A percentile compares a stretch with the other conserved stretches of the same genome.
Evolutionary conservation across 2,113 vertebrate species (phyloP).

Genomic region (Austrofundulus limnaeus): DNA sequence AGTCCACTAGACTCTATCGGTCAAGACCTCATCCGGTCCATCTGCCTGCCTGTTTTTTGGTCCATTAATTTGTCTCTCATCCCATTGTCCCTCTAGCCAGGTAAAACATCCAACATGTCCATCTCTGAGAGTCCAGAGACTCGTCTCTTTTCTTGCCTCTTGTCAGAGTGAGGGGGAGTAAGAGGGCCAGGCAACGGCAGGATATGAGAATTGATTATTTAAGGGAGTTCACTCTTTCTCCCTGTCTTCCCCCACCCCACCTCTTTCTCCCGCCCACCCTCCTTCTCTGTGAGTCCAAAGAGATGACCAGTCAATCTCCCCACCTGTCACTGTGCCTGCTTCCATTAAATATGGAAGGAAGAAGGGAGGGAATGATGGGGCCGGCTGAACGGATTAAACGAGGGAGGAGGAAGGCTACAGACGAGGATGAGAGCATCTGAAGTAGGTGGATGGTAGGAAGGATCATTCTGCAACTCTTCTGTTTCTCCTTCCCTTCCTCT

Average conservation of each 20-base stretch:
- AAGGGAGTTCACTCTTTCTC: slow-evolving; percentile 63
- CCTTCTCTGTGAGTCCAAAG: slow-evolving; percentile 45
- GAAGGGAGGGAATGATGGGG: slow-evolving; percentile 31
- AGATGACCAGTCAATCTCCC: slow-evolving; percentile 69
- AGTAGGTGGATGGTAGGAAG: slow-evolving; percentile 66
- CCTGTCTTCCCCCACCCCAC: slow-evolving; percentile 39
- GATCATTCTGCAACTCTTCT: slow-evolving; percentile 67
- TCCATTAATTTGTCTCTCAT: slow-evolving; percentile 48
- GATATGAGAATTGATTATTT: slow-evolving; percentile 70
- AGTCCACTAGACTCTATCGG: slow-evolving; percentile 32
- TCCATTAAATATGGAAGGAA: slow-evolving; percentile 59
- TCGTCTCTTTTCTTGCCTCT: slow-evolving; percentile 38
- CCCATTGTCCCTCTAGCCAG: slow-evolving; percentile 45
- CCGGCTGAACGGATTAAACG: slow-evolving; percentile 40
- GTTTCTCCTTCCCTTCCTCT: slow-evolving; percentile 52
- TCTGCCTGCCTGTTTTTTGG: slow-evolving; percentile 15
- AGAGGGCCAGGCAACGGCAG: slow-evolving; percentile 48
- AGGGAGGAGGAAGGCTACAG: slow-evolving; percentile 59
- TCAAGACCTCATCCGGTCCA: slow-evolving; percentile 32
- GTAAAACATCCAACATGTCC: slow-evolving; percentile 47
- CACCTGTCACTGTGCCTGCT: slow-evolving; percentile 58
- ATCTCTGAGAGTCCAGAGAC: slow-evolving; percentile 37
- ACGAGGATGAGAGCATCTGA: slow-evolving; percentile 63
- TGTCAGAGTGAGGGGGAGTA: slow-evolving; percentile 41
- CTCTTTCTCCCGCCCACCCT: slow-evolving; percentile 37